phyloP scores from a whole-genome alignment of 1,140 invertebrate genomes.

The Macrotrachela quadricornifera region DNA sequence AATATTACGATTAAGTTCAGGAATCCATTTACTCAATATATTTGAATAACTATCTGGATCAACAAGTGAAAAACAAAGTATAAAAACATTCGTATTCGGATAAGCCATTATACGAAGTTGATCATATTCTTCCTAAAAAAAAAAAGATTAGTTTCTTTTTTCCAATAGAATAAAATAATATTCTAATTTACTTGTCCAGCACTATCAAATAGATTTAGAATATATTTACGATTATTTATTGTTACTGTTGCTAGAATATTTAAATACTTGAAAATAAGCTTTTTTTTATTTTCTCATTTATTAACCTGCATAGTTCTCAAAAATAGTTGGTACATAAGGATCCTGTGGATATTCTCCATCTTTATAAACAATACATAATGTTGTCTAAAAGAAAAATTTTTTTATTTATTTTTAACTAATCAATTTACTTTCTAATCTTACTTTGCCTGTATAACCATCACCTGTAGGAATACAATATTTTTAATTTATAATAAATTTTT shows the following conservation, averaged over 20 bases:
- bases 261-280: background rate
- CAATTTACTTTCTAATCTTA: no score
- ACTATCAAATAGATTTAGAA: no score
- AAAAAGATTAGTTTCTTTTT: background rate
- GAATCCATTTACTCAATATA: background rate
- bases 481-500: no score
- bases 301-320: background rate
- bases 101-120: background rate
- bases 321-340: background rate
- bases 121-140: background rate
- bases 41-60: background rate
- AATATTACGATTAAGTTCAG: constrained; percentile 42
- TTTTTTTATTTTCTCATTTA: background rate
- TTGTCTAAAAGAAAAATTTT: no score
- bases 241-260: background rate
- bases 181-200: background rate
- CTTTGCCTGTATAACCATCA: no score
- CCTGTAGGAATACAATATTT: no score
- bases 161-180: background rate
- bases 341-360: background rate
- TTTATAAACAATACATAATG: no score
- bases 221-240: background rate
- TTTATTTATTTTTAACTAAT: no score
- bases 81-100: background rate
- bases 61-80: background rate